A percentile compares a stretch with the other conserved stretches of the same genome.
These are phyloP conservation scores for Capitulum mitella DNA, from an alignment of 2,888 invertebrate species.

Conservation along the genomic window DNA sequence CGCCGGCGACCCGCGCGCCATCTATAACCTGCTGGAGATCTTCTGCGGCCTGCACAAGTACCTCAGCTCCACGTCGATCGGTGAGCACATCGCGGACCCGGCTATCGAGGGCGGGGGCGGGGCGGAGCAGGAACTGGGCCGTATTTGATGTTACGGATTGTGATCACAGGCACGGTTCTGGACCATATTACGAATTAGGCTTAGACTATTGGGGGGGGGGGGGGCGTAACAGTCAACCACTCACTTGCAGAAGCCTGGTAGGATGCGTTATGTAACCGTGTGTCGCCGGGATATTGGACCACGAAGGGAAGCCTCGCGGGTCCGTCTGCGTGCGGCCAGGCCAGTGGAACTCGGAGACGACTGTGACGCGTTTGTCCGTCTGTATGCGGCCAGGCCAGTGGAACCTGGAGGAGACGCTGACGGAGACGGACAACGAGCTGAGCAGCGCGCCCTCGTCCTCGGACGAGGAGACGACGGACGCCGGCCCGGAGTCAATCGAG, in stretches of 20 bases:
- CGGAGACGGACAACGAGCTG: neutral
- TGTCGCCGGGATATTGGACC: no score
- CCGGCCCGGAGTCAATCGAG: neutral
- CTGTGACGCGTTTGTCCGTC: neutral
- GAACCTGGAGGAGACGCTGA: conserved; percentile 17
- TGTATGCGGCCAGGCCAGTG: neutral
- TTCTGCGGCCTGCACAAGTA: conserved; percentile 22
- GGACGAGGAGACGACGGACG: neutral
- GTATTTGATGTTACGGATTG: no score
- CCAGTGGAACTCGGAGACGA: neutral
- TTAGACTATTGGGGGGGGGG: no score
- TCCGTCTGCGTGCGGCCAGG: neutral
- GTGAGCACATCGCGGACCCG: no score
- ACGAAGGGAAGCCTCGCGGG: no score
- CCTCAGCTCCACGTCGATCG: conserved; percentile 15
- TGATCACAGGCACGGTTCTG: no score
- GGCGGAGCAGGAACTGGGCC: no score
- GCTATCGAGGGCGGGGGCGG: no score
- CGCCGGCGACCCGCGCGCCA: conserved; percentile 17
- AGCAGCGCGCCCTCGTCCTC: conserved; percentile 1
- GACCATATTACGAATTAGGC: no score
- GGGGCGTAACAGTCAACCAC: no score
- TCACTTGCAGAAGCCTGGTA: no score
- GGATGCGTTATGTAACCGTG: no score
- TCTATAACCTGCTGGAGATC: conserved; percentile 19